phyloP scores from a whole-genome alignment of 2,113 vertebrate genomes.

The Anarhynchus alexandrinus region DNA sequence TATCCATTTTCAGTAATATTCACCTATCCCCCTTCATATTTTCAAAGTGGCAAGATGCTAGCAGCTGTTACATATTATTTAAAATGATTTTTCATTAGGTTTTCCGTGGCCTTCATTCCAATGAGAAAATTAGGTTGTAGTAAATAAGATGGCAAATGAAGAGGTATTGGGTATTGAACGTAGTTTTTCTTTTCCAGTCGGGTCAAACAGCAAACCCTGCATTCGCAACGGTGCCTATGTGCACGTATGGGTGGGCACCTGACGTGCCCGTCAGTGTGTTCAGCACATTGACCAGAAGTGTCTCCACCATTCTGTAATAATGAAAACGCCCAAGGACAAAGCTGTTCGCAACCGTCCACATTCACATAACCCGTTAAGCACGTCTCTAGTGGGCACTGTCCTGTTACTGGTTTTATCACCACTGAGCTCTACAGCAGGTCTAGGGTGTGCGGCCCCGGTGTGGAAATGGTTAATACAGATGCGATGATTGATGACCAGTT shows the following conservation, averaged over 20 bases:
- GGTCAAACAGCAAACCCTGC: neutral
- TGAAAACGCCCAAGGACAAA: neutral
- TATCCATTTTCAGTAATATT: neutral
- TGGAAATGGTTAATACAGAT: neutral
- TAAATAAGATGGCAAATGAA: neutral
- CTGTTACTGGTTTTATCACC: neutral
- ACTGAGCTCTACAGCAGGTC: neutral
- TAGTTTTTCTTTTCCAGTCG: neutral
- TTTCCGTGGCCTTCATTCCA: neutral
- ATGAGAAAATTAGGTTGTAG: neutral
- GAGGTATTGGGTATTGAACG: neutral
- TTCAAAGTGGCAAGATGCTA: neutral
- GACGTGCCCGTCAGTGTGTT: neutral
- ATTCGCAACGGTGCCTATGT: neutral
- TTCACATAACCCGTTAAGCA: neutral
- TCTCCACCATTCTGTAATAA: neutral
- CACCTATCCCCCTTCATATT: neutral
- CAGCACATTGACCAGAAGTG: neutral
- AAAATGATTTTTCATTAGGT: neutral
- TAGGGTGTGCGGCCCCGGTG: neutral
- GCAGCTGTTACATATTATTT: neutral
- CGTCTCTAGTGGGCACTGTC: neutral
- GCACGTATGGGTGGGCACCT: neutral
- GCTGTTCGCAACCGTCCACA: neutral
- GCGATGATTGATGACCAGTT: accelerated